These are phyloP conservation scores for Antheraea pernyi DNA, from an alignment of 1,140 invertebrate species.

Conservation along the genomic window DNA sequence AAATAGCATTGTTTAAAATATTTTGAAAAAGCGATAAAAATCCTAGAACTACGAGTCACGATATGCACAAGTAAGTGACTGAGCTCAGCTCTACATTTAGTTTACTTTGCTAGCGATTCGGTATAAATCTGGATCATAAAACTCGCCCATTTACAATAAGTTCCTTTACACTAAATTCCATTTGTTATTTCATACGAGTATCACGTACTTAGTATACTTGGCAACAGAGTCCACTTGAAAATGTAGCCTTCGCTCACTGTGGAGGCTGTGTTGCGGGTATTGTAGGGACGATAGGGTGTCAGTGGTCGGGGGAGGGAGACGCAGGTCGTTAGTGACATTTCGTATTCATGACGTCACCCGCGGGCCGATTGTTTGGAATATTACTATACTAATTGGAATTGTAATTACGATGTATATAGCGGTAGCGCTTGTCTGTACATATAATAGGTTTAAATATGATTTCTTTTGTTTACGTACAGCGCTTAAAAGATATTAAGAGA, in stretches of 20 bases:
- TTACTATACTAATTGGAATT: conserved; percentile 75
- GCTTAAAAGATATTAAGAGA: too few species aligned
- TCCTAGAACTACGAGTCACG: too few species aligned
- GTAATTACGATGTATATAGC: conserved; percentile 57
- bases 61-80: too few species aligned
- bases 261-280: conserved; percentile 8
- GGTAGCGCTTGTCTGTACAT: conserved; percentile 10
- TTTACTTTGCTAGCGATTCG: not conserved
- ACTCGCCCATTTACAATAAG: not conserved
- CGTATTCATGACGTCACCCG: conserved; percentile 74
- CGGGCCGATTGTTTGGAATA: conserved; percentile 76
- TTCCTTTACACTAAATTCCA: not conserved
- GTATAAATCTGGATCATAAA: not conserved
- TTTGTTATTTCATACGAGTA: conserved; percentile 16
- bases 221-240: conserved; percentile 55
- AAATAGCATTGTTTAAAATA: too few species aligned
- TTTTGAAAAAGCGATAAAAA: too few species aligned
- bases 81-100: too few species aligned
- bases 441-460: not conserved
- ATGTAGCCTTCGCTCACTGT: conserved; percentile 55
- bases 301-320: conserved; percentile 24
- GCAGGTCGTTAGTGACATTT: conserved; percentile 75
- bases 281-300: conserved; percentile 11
- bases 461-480: too few species aligned
- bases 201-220: conserved; percentile 31